Evolutionary conservation across 2,888 invertebrate species (phyloP).

Genomic region (Aporophyla nigra): DNA sequence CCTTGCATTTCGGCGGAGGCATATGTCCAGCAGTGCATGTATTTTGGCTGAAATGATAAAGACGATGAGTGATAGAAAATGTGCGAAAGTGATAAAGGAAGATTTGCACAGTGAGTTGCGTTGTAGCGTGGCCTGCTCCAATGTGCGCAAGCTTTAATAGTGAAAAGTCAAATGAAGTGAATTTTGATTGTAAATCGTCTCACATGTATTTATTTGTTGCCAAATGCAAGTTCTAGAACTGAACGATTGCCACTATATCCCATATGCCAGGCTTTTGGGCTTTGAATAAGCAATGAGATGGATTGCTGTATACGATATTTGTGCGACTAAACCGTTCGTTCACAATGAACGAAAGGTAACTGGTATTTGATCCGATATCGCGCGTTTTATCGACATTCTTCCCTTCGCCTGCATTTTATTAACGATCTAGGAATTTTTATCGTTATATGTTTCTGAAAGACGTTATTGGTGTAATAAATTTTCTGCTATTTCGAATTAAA

Average conservation of each 20-base stretch:
- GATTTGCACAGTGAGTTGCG: no score
- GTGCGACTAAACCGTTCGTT: slow-evolving; percentile 15
- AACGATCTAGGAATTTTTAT: slow-evolving; percentile 36
- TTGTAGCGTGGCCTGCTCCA: no score
- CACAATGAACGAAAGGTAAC: slow-evolving; percentile 19
- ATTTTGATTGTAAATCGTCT: slow-evolving; percentile 10
- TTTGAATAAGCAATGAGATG: slow-evolving; percentile 52
- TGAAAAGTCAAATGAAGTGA: not conserved
- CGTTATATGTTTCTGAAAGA: slow-evolving; percentile 4
- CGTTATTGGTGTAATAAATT: not conserved
- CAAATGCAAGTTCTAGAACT: not conserved
- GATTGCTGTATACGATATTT: slow-evolving; percentile 34
- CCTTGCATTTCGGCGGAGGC: no score
- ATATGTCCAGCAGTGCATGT: no score
- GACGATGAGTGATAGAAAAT: no score
- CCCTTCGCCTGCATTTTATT: slow-evolving; percentile 32
- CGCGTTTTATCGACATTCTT: slow-evolving; percentile 28
- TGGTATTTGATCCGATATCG: slow-evolving; percentile 34
- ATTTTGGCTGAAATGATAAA: no score
- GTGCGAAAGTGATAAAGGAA: no score
- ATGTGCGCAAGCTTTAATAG: not conserved
- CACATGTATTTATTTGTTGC: not conserved
- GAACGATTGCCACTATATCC: not conserved
- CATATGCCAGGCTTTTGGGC: slow-evolving; percentile 20
- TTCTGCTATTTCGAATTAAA: not conserved